Evolutionary conservation across 2,888 invertebrate species (phyloP), one percentile per base, ranked within the genome.

Genomic region (Limnephilus auricula): DNA sequence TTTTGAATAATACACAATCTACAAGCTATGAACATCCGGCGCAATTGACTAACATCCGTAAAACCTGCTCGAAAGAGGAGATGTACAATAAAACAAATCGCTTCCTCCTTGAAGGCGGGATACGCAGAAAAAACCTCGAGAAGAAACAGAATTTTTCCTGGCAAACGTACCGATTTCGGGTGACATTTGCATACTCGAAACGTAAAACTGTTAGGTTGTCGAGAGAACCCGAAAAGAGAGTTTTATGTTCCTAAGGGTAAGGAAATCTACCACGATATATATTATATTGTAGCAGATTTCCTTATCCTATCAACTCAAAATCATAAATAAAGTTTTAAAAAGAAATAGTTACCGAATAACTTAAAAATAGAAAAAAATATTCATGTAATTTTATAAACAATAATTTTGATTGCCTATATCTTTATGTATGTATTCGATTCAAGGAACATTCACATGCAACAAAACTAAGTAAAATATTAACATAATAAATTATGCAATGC

Each of bases 161-260:
- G 78, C 90, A 92, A 90, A 88, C 87, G 86, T 90, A 84, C 90
- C 91, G 65, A 79, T 89, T 90, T 90, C 89, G 85, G 32, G 91
- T 31, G 37, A 78, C 90, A 91, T 92, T 91, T 90, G 92, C 91
- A 91, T 92, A 91, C 90, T 82, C 40, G 78, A 87, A 90, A 78
- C 80, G 86, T 92, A 90, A 92, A 90, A 80, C 65, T 65, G 65
- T n/a, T 65, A 2, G 65, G 25, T 65, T 65, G 65, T 65, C n/a
- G 65, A 65, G 65, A 65, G 25, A 65, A 65, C 65, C 25, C 65
- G n/a, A n/a, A n/a, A n/a, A n/a, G n/a, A n/a, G n/a, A 9, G 65
- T 65, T 65, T 65, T 65, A 65, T 65, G 6, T 65, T 65, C 65
- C 9, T 9, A 5, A 6, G 25, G 65, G 65, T 25, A n/a, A 65